A percentile compares a stretch with the other conserved stretches of the same genome.
These are phyloP conservation scores for Apotomis capreana DNA, from an alignment of 2,888 invertebrate genomes.

Conservation along the genomic window DNA sequence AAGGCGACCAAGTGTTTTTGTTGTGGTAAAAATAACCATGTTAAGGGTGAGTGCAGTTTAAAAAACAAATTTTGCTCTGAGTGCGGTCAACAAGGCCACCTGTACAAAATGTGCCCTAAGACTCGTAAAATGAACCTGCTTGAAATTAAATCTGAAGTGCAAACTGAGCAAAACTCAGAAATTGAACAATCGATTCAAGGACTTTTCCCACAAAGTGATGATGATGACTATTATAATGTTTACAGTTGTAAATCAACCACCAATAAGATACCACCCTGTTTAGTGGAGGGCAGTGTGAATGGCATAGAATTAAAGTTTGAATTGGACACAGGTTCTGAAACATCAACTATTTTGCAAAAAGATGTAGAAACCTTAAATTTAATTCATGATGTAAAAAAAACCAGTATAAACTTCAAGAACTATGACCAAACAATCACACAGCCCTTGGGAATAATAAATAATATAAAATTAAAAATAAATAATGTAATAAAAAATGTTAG, in stretches of 20 bases:
- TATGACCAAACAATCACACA: constrained; percentile 1
- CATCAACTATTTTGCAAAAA: too few relatives aligned
- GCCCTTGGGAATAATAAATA: neutral
- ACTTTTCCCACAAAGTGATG: too few relatives aligned
- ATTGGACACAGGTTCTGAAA: too few relatives aligned
- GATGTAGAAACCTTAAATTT: neutral
- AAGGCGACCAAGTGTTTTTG: constrained; percentile 1
- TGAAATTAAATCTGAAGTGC: too few relatives aligned
- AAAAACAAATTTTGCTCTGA: neutral
- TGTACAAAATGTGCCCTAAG: neutral
- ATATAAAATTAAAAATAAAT: too few relatives aligned
- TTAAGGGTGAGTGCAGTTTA: neutral
- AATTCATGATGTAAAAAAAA: neutral
- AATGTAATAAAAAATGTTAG: neutral
- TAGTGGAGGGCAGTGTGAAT: too few relatives aligned
- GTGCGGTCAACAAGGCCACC: neutral
- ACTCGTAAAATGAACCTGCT: neutral
- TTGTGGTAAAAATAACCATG: constrained; percentile 6
- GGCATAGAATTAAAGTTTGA: too few relatives aligned
- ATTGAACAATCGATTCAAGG: too few relatives aligned
- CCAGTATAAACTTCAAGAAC: neutral
- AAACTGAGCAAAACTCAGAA: too few relatives aligned
- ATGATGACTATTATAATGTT: too few relatives aligned
- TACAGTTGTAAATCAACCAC: too few relatives aligned
- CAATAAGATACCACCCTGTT: too few relatives aligned